Evolutionary conservation across 1,140 invertebrate species (phyloP), one percentile per base, ranked within the genome.

Genomic region (Gonioctena quinquepunctata): DNA sequence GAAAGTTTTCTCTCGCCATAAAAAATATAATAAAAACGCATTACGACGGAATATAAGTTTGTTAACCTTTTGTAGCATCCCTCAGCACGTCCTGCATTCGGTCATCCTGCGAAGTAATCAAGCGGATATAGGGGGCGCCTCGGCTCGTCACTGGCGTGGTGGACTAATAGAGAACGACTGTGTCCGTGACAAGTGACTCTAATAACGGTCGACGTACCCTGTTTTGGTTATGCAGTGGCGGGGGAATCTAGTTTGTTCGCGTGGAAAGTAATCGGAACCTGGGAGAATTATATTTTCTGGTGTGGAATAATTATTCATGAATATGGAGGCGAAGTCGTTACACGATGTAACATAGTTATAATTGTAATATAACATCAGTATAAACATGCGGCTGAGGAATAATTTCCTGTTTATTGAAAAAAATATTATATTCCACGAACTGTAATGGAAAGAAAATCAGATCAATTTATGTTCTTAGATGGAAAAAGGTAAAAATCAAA

Each of bases 101-200:
- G 23, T 27, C 59, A 26, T 61, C 59, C 59, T 27, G 59, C 59
- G 26, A 61, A 61, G 59, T 27, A 61, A 61, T 61, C 59, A 61
- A 61, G 59, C 16, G 27, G 7, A 61, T 61, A n/a, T 61, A 61
- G 22, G 27, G 59, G 27, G 59, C 59, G 27, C 59, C 59, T 27
- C 59, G 26, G 28, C 59, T 33, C 25, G 26, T 61, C 59, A 61
- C 25, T 33, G 59, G n/a, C 59, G 7, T 19, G 26, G 13, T n/a
- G 23, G 25, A 52, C 60, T 68, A 72, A 72, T 72, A 59, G 66
- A 72, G 66, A 72, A 13, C 42, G 65, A 28, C 70, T 8, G 33
- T 16, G 70, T 65, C 65, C 70, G 70, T 72, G 70, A 72, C 70
- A 72, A 72, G 70, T 68, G 66, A 72, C 60, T 72, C 61, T 72